phyloP scores from a whole-genome alignment of 2,888 invertebrate genomes.

The Drosophila lacicola region DNA sequence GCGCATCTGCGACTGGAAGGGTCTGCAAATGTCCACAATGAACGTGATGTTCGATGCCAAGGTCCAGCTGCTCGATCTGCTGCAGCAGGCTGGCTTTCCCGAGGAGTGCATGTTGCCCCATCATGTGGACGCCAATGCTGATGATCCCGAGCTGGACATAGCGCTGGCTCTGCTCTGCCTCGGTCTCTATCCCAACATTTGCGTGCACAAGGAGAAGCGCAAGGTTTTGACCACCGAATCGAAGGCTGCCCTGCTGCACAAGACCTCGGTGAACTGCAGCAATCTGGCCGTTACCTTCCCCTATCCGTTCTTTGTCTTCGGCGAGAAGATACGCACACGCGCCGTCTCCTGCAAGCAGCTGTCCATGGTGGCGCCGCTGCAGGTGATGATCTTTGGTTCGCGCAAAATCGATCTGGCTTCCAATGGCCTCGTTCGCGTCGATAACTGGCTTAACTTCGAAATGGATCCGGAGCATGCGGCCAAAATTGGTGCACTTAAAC shows the following conservation, averaged over 20 bases:
- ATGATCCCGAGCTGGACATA: slow-evolving; percentile 92
- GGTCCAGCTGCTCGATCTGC: slow-evolving; percentile 88
- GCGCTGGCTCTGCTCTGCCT: slow-evolving; percentile 94
- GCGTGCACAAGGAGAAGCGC: slow-evolving; percentile 97
- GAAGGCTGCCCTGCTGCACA: slow-evolving; percentile 97
- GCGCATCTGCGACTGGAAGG: slow-evolving; percentile 96
- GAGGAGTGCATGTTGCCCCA: slow-evolving; percentile 93
- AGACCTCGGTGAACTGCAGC: slow-evolving; percentile 97
- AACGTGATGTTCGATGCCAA: slow-evolving; percentile 97
- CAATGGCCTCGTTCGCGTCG: slow-evolving; percentile 91
- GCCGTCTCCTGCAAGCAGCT: slow-evolving; percentile 98
- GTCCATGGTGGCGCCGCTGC: slow-evolving; percentile 97
- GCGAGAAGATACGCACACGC: slow-evolving; percentile 98
- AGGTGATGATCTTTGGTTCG: slow-evolving; percentile 96
- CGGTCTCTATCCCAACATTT: slow-evolving; percentile 98
- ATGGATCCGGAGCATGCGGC: slow-evolving; percentile 93
- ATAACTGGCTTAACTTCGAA: slow-evolving; percentile 97
- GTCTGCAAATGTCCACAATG: slow-evolving; percentile 94
- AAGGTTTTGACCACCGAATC: slow-evolving; percentile 98
- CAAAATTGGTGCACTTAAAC: slow-evolving; percentile 93
- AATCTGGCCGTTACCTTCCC: slow-evolving; percentile 93
- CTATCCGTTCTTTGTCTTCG: slow-evolving; percentile 98
- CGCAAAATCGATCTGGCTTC: slow-evolving; percentile 87
- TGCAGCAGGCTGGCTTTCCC: slow-evolving; percentile 93
- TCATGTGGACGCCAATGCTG: slow-evolving; percentile 90